These are phyloP conservation scores for Umimayanthus kanabou DNA, from an alignment of 92 coral and sea anemone genomes.

Conservation along the genomic window DNA sequence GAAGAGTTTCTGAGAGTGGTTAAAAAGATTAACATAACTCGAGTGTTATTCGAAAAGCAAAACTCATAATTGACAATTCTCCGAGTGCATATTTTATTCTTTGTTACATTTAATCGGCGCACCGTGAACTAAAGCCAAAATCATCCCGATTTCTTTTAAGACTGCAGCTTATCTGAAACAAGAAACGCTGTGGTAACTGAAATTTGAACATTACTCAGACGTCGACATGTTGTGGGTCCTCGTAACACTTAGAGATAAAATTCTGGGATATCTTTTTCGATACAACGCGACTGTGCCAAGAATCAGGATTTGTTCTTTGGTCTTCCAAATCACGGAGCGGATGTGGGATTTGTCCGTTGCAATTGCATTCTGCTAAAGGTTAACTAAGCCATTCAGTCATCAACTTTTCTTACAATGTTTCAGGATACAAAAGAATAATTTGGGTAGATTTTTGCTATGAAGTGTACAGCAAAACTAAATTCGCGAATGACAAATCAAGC, in stretches of 20 bases:
- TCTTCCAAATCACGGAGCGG: neutral
- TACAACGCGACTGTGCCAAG: neutral
- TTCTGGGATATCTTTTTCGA: neutral
- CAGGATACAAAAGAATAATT: conserved; percentile 11
- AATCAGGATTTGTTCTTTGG: neutral
- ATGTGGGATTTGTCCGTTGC: neutral
- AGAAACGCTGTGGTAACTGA: neutral
- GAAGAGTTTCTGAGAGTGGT: neutral
- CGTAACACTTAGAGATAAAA: conserved; percentile 13
- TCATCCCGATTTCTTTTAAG: neutral
- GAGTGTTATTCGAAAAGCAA: conserved; percentile 4
- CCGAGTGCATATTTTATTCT: neutral
- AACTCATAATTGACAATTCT: neutral
- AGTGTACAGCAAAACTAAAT: neutral
- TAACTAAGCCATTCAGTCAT: conserved; percentile 11
- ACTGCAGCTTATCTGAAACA: neutral
- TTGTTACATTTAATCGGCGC: neutral
- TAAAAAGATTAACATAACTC: neutral
- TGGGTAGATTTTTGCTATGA: neutral
- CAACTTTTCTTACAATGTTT: conserved; percentile 3
- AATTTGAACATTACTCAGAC: neutral
- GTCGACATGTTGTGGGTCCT: neutral
- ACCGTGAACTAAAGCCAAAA: neutral
- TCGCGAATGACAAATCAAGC: neutral
- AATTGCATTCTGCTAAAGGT: conserved; percentile 18